A percentile compares a stretch with the other conserved stretches of the same genome.
phyloP scores from a whole-genome alignment of 2,797 vertebrate species.

The Hydrocynus forskahlii region DNA sequence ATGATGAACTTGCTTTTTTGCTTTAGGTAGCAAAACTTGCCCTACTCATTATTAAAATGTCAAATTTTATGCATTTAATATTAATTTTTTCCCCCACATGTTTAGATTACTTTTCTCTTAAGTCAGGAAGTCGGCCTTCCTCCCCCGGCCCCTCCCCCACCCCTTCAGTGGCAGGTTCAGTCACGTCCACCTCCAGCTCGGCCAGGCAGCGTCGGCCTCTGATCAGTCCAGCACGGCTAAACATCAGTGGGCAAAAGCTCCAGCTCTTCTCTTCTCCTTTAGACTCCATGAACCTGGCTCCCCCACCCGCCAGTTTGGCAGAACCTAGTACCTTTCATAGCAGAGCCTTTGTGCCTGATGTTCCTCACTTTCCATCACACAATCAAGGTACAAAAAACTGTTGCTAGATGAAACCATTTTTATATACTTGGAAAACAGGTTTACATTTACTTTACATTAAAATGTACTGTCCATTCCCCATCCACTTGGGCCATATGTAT shows the following conservation, averaged over 20 bases:
- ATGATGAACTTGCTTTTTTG: too few relatives aligned
- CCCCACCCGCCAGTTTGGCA: constrained; percentile 67
- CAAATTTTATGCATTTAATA: too few relatives aligned
- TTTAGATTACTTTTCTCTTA: constrained; percentile 89
- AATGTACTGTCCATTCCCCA: not conserved
- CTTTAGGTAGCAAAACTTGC: too few relatives aligned
- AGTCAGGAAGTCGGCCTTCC: constrained; percentile 80
- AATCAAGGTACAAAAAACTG: constrained; percentile 63
- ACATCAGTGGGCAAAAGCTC: constrained; percentile 86
- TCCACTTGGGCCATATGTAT: too few relatives aligned
- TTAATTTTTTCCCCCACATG: not conserved
- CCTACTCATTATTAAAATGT: too few relatives aligned
- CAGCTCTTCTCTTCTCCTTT: constrained; percentile 79
- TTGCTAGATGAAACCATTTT: not conserved
- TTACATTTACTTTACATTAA: too few relatives aligned
- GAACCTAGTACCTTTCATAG: constrained; percentile 68
- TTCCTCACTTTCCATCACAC: constrained; percentile 68
- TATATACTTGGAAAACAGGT: too few relatives aligned
- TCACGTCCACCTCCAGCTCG: constrained; percentile 88
- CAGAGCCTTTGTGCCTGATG: constrained; percentile 65
- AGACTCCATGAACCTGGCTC: constrained; percentile 54
- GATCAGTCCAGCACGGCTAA: constrained; percentile 94
- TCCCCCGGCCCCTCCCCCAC: constrained; percentile 88
- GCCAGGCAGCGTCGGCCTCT: constrained; percentile 87
- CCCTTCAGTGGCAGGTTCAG: constrained; percentile 87